Base-by-base conservation (phyloP, 2,888 invertebrate genomes). In the Leucozona laternaria region DNA sequence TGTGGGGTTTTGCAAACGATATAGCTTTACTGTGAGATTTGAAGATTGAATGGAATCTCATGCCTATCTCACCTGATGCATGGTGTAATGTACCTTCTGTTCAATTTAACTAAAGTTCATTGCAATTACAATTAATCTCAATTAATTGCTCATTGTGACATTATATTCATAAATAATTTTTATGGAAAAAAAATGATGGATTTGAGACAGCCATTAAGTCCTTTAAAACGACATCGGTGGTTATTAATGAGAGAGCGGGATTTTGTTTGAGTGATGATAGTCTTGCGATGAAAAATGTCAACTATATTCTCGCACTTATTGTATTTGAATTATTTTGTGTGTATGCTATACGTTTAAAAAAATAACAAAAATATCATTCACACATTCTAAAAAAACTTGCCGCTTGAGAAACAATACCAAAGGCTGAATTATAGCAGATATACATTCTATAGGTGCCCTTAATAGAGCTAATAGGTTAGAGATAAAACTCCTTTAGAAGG, bases 111-210 rank as follows among this genome's bases (percentile, higher is more conserved):
- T 76, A 84, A 79, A 84, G 79, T 84, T 84, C 84, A 84, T 37
- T 72, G 84, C 45, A 82, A 78, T 86, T 75, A 57, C 62, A 70
- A 79, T 84, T 77, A 76, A 75, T 79, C 53, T 60, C 64, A 86
- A 75, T 86, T 86, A 86, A 82, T 82, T 71, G 77, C 57, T 50
- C 62, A 68, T 22, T 45, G 58, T 72, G 60, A 76, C 64, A 72
- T 57, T 50, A 72, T 57, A 68, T 45, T 68, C 78, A 80, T 71
- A 55, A 73, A 17, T 48, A 34, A 1, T 11, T 68, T 70, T 25
- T 37, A n/a, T 53, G 20, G 6, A 31, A 48, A 43, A 43, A 28
- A 60, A 60, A 55, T 80, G 31, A 70, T 79, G 48, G 68, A 78
- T 73, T 82, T 28, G 53, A 20, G 34, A 48, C 66, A 66, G 15